Evolutionary conservation across 2,113 vertebrate genomes (phyloP), one percentile per base, ranked within the genome.

Genomic region (Neodontobutis hainanensis): DNA sequence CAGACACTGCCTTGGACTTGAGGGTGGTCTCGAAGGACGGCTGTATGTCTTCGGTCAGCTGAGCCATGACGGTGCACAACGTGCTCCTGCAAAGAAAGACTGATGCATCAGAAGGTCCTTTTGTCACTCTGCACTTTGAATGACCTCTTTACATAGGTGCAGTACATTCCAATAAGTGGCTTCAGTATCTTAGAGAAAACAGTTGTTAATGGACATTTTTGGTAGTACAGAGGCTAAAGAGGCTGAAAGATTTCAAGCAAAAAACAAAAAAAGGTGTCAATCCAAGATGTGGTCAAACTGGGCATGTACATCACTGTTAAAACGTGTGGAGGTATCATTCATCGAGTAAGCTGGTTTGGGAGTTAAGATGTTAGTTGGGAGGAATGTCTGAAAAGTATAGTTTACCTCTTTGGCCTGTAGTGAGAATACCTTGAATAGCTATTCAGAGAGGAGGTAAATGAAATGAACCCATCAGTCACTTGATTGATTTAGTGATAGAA

Each of bases 11-110:
- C 63, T 93, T 95, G 65, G 97, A 96, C 87, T 95, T 96, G 85
- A 99, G 90, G 3, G 97, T 98, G 74, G 92, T 95, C 82, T 99
- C 95, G 78, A 99, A 99, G 7, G 94, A 90, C 0, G 97, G 97
- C 85, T 98, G 97, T 51, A 95, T 95, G 82, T 99, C 97, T 57
- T 98, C 97, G 1, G 97, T 98, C 83, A 99, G 92, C 85, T 99
- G 97, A 78, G 97, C 94, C 89, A 99, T 99, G 83, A 99, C 94
- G 55, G 91, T 95, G 92, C 96, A 99, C 88, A 99, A 94, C 49
- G 96, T 97, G 93, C 95, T 97, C 94, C 97, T 99, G 85, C 38
- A 89, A 88, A 45, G 53, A 93, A 89, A 92, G 55, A 56, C 4
- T 1, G n/a, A 44, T 2, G 38, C 6, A 56, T 87, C 57, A 82